phyloP scores from a whole-genome alignment of 2,113 vertebrate genomes.

The Tetrao urogallus region DNA sequence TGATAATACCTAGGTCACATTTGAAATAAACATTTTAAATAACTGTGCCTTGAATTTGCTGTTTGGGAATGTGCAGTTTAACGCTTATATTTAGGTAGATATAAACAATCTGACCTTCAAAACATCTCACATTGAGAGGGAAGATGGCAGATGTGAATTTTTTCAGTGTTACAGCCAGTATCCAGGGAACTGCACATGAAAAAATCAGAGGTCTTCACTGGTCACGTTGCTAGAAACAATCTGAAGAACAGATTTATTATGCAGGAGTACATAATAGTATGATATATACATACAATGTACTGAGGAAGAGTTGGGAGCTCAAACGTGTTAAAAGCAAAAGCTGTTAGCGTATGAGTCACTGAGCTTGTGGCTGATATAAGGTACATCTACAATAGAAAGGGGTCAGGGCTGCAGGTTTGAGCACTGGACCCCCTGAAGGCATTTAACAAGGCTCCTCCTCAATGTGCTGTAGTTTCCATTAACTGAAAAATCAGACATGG shows the following conservation, averaged over 20 bases:
- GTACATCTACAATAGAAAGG: neutral
- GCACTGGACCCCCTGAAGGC: neutral
- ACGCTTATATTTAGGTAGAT: neutral
- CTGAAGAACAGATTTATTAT: neutral
- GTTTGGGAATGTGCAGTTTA: neutral
- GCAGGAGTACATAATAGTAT: neutral
- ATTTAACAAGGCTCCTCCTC: neutral
- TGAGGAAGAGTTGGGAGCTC: neutral
- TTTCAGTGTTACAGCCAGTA: neutral
- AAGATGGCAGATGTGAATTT: neutral
- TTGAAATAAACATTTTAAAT: slow-evolving; percentile 4
- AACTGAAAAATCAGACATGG: neutral
- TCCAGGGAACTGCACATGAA: neutral
- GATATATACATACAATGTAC: neutral
- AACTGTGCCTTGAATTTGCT: neutral
- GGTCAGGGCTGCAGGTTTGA: neutral
- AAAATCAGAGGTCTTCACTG: neutral
- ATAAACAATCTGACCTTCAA: slow-evolving; percentile 21
- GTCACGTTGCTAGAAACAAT: neutral
- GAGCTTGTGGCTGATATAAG: neutral
- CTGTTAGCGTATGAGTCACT: neutral
- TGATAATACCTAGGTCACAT: neutral
- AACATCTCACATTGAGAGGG: neutral
- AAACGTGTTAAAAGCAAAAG: neutral
- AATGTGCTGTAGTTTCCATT: neutral